Evolutionary conservation across 2,797 vertebrate species (phyloP), one percentile per base, ranked within the genome.

Genomic region (Halcyon smyrnensis): DNA sequence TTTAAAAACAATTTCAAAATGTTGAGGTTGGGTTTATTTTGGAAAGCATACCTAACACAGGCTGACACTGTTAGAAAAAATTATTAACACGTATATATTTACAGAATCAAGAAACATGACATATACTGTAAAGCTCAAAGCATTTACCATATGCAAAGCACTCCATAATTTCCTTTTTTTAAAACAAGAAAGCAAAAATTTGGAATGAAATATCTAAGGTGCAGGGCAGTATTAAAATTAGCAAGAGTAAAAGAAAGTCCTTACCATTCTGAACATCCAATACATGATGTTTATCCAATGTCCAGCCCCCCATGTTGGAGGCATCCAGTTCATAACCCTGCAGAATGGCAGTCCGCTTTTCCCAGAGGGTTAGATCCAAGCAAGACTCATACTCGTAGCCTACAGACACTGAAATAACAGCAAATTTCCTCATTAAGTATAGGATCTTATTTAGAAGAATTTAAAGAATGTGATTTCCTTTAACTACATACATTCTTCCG

Each of bases 321-420:
- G 99, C 98, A 70, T 99, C 99, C 89, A 99, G 95, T 76, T 99
- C 99, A 46, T 99, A 99, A 83, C 99, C 99, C 97, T 99, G 99
- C 69, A 99, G 88, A 95, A 98, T 76, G 7, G 99, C 98, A 2
- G 99, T 99, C 90, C 99, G 98, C 97, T 99, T 99, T 96, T 99
- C 99, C 99, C 99, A 99, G 16, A 99, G 98, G 68, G 99, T 99
- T 90, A 99, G 98, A 95, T 99, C 99, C 90, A 99, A 98, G 92
- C 99, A 99, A 8, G 99, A 99, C 97, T 99, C 99, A 24, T 99
- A 99, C 94, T 99, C 99, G 10, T 99, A 99, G 14, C 99, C 99
- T 91, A 99, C 99, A n/a, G 99, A 99, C 96, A 99, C 99, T 99
- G 98, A 78, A 98, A 98, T 30, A 27, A 89, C 79, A 97, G 85